Evolutionary conservation across 2,113 vertebrate species (phyloP).

Genomic region (Sylvia atricapilla): DNA sequence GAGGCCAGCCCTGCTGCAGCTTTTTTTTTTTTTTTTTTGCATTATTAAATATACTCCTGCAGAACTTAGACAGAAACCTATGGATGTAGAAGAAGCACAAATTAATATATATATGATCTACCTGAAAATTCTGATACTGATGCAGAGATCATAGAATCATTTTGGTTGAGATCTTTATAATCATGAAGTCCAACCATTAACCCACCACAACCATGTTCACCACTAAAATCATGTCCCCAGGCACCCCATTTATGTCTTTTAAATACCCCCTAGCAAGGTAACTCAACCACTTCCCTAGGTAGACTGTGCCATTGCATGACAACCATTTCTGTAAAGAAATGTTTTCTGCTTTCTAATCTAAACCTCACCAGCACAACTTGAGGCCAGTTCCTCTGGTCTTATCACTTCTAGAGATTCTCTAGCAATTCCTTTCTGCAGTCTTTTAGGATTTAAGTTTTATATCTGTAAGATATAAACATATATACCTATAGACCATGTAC

Average conservation of each 20-base stretch:
- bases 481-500: not conserved
- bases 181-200: not conserved
- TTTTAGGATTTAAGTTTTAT: not conserved
- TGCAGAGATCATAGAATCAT: not conserved
- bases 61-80: slow-evolving; percentile 8
- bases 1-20: not conserved
- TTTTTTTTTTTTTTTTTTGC: not conserved
- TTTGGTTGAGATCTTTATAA: not conserved
- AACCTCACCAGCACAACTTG: not conserved
- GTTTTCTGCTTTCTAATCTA: not conserved
- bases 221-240: not conserved
- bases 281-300: not conserved
- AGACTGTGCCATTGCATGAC: not conserved
- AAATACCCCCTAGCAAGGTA: not conserved
- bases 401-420: not conserved
- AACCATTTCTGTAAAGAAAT: not conserved
- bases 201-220: not conserved
- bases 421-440: not conserved
- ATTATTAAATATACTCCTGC: slow-evolving; percentile 32
- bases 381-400: not conserved
- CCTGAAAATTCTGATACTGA: not conserved
- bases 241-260: accelerated
- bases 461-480: not conserved
- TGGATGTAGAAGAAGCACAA: not conserved
- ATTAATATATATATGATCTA: not conserved